These are phyloP conservation scores for Rhegmatorhina hoffmannsi DNA, from an alignment of 2,113 vertebrate species.

Conservation along the genomic window DNA sequence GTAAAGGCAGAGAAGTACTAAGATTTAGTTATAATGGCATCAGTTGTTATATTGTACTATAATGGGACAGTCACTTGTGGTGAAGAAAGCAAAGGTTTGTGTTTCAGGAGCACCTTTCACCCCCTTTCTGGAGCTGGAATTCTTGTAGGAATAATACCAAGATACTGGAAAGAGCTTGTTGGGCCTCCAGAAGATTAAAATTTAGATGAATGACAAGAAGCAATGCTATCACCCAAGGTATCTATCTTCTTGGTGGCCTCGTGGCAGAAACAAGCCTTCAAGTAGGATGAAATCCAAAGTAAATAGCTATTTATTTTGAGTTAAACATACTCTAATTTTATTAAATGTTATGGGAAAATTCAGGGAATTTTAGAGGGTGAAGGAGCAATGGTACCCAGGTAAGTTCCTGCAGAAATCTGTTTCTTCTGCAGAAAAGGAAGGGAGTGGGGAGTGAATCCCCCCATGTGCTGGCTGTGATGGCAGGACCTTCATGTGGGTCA, in stretches of 20 bases:
- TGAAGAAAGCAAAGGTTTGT: background rate
- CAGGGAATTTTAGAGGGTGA: background rate
- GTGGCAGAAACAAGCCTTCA: background rate
- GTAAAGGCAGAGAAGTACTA: background rate
- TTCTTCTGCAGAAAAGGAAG: background rate
- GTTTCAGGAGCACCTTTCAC: background rate
- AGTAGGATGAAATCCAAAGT: background rate
- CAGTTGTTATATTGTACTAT: background rate
- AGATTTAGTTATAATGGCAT: background rate
- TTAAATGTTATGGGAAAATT: background rate
- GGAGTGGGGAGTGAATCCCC: background rate
- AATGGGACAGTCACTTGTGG: background rate
- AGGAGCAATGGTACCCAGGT: background rate
- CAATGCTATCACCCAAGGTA: background rate
- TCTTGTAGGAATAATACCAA: background rate
- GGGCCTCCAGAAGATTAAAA: background rate
- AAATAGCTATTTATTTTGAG: background rate
- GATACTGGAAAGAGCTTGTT: background rate
- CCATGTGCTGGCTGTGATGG: background rate
- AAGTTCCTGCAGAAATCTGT: background rate
- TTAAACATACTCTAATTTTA: background rate
- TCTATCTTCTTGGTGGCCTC: background rate
- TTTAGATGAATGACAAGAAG: background rate
- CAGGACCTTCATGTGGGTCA: fast-evolving
- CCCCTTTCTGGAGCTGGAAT: background rate